Evolutionary conservation across 2,113 vertebrate species (phyloP).

Genomic region (Leptobrachium leishanense): DNA sequence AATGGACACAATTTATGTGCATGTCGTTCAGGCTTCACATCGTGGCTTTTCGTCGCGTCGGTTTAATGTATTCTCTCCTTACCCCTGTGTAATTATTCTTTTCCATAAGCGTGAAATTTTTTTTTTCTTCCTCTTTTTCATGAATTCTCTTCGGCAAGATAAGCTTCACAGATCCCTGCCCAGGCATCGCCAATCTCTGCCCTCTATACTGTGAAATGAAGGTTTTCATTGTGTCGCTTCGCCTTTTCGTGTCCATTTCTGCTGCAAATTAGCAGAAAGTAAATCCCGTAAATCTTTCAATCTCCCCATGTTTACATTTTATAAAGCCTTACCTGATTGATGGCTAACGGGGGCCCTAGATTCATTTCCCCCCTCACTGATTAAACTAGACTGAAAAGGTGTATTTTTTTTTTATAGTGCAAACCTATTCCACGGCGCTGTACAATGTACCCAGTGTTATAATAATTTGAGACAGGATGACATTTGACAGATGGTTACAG

Average conservation of each 20-base stretch:
- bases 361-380: too few relatives aligned
- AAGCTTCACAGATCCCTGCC: constrained; percentile 8
- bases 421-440: too few relatives aligned
- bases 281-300: neutral
- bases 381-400: too few relatives aligned
- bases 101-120: neutral
- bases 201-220: constrained; percentile 29
- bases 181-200: constrained; percentile 4
- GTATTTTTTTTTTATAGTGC: too few relatives aligned
- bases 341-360: too few relatives aligned
- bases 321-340: too few relatives aligned
- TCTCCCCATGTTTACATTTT: too few relatives aligned
- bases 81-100: neutral
- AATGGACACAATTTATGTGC: neutral
- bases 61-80: neutral
- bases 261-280: constrained; percentile 15
- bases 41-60: neutral
- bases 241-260: neutral
- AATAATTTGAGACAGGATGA: too few relatives aligned
- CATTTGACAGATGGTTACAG: too few relatives aligned
- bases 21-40: neutral
- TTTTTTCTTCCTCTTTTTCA: neutral
- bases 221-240: neutral
- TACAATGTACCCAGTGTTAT: too few relatives aligned
- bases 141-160: neutral